Evolutionary conservation across 37 sponge, comb jelly and placozoan species (phyloP).

Genomic region (Spongia lamella): DNA sequence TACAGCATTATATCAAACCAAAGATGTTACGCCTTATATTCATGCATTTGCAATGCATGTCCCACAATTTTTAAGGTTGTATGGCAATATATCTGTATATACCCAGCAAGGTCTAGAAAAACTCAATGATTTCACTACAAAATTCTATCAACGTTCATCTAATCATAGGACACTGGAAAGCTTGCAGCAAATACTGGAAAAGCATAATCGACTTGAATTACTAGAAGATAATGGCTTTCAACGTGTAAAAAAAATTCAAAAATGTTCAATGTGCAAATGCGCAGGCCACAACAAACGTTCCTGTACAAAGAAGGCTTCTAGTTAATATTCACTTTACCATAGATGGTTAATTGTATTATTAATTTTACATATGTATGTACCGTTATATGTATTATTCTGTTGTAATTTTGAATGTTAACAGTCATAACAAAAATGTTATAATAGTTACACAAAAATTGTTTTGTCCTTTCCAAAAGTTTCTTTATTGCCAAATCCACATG

Average conservation of each 20-base stretch:
- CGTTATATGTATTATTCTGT: too few relatives aligned
- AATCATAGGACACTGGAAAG: neutral
- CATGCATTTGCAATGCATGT: neutral
- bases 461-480: too few relatives aligned
- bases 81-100: neutral
- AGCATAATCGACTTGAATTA: constrained; percentile 16
- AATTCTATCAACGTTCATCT: constrained; percentile 12
- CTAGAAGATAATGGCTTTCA: constrained; percentile 13
- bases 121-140: constrained; percentile 11
- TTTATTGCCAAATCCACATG: too few relatives aligned
- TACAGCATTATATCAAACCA: neutral
- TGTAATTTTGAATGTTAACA: too few relatives aligned
- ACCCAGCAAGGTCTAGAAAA: constrained; percentile 35
- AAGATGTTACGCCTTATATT: neutral
- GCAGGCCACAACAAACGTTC: constrained; percentile 12
- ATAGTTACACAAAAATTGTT: too few relatives aligned
- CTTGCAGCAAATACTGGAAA: constrained; percentile 19
- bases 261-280: neutral
- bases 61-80: neutral
- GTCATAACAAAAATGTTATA: too few relatives aligned
- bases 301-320: neutral
- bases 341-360: too few relatives aligned
- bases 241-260: neutral
- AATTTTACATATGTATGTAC: too few relatives aligned
- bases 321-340: too few relatives aligned